These are phyloP conservation scores for Anas bernieri DNA, from an alignment of 2,797 vertebrate species.

Conservation along the genomic window DNA sequence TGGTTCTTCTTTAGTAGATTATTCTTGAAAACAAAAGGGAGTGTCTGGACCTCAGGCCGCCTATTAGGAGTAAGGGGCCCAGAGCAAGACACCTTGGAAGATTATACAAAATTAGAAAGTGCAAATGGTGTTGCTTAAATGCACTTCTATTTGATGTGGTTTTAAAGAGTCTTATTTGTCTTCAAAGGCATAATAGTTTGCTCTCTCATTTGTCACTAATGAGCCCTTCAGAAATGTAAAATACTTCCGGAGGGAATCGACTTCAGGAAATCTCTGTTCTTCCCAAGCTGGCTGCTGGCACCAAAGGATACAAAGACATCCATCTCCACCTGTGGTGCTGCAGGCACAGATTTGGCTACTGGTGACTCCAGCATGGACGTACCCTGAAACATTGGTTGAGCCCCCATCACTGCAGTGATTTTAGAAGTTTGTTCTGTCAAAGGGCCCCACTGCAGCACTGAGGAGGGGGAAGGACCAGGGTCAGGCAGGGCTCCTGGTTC, in stretches of 20 bases:
- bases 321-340: rapidly evolving
- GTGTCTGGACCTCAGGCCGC: not conserved
- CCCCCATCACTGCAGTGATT: not conserved
- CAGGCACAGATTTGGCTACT: not conserved
- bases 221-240: not conserved
- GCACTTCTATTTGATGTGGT: not conserved
- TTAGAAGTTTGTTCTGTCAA: rapidly evolving
- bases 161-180: not conserved
- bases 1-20: not conserved
- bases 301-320: not conserved
- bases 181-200: not conserved
- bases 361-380: rapidly evolving
- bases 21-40: not conserved
- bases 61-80: not conserved
- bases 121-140: not conserved
- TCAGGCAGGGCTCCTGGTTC: not conserved
- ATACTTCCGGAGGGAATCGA: not conserved
- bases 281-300: not conserved
- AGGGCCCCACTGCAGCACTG: rapidly evolving
- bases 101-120: not conserved
- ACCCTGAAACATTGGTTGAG: rapidly evolving
- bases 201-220: not conserved
- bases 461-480: not conserved
- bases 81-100: not conserved
- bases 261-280: not conserved